Percentiles rank a stretch among this genome's conserved stretches.
Evolutionary conservation across 1,140 invertebrate species (phyloP).

Genomic region (Dendrolimus kikuchii): DNA sequence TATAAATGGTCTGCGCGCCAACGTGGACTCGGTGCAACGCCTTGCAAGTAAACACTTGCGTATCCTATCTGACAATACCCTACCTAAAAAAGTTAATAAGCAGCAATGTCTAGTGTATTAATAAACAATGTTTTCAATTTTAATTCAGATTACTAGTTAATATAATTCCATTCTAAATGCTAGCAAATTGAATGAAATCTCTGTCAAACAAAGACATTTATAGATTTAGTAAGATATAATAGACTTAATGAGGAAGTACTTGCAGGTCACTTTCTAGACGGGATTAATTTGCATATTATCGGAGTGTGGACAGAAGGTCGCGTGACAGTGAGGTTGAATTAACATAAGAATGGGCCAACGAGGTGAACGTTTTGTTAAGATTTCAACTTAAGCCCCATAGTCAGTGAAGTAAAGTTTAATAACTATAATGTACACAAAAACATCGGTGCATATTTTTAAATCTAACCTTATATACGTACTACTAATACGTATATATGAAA

Average conservation of each 20-base stretch:
- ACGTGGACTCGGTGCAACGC: too few relatives aligned
- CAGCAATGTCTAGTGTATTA: too few relatives aligned
- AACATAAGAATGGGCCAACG: slow-evolving; percentile 60
- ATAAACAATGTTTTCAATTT: too few relatives aligned
- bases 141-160: too few relatives aligned
- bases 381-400: slow-evolving; percentile 29
- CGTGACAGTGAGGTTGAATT: slow-evolving; percentile 51
- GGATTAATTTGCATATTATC: slow-evolving; percentile 60
- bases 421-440: slow-evolving; percentile 23
- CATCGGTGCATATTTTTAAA: too few relatives aligned
- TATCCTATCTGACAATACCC: too few relatives aligned
- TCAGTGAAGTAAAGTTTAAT: slow-evolving; percentile 20
- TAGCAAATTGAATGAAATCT: neutral
- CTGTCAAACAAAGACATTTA: neutral
- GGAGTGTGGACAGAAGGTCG: slow-evolving; percentile 56
- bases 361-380: slow-evolving; percentile 48
- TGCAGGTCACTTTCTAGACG: slow-evolving; percentile 54
- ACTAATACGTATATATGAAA: too few relatives aligned
- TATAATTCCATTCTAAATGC: too few relatives aligned
- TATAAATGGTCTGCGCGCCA: too few relatives aligned
- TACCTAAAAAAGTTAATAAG: too few relatives aligned
- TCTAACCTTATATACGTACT: too few relatives aligned
- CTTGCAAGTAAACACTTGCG: too few relatives aligned
- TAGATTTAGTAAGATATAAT: slow-evolving; percentile 12
- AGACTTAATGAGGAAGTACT: slow-evolving; percentile 47